phyloP scores from a whole-genome alignment of 2,113 vertebrate genomes.

The Entelurus aequoreus region DNA sequence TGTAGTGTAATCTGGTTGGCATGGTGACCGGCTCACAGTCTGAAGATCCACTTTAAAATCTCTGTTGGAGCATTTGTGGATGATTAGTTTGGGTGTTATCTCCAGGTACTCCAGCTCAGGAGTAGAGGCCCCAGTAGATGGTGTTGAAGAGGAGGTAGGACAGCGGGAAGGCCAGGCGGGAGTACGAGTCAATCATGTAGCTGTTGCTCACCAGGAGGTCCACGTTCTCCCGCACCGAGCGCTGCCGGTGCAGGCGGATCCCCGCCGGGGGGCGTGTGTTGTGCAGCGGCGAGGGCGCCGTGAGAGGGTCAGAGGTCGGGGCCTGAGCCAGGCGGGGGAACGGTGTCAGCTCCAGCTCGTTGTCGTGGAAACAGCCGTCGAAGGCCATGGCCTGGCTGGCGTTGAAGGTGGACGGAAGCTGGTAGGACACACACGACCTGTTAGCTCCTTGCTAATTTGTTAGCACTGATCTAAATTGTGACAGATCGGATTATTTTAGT shows the following conservation, averaged over 20 bases:
- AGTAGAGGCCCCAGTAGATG: conserved; percentile 89
- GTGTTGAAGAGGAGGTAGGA: conserved; percentile 88
- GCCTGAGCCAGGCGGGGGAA: conserved; percentile 46
- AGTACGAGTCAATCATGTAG: conserved; percentile 89
- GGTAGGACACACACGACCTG: conserved; percentile 9
- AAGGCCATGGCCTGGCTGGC: conserved; percentile 88
- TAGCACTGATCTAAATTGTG: no score
- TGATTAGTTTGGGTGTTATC: no score
- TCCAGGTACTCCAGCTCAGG: conserved; percentile 50
- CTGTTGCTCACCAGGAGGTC: conserved; percentile 85
- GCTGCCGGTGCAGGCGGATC: conserved; percentile 70
- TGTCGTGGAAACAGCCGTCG: conserved; percentile 83
- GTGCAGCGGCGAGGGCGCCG: conserved; percentile 21
- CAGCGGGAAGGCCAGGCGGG: conserved; percentile 82
- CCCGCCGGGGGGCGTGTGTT: conserved; percentile 50
- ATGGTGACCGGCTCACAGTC: no score
- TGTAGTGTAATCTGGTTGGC: background rate
- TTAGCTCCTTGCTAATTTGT: background rate
- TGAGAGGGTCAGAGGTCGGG: conserved; percentile 43
- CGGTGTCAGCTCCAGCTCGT: conserved; percentile 71
- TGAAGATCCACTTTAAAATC: no score
- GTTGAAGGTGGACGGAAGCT: conserved; percentile 80
- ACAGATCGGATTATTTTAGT: no score
- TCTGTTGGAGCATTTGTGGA: no score
- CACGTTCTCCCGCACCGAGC: conserved; percentile 72